Base-by-base conservation (phyloP, 2,797 vertebrate species). In the Cuculus canorus region DNA sequence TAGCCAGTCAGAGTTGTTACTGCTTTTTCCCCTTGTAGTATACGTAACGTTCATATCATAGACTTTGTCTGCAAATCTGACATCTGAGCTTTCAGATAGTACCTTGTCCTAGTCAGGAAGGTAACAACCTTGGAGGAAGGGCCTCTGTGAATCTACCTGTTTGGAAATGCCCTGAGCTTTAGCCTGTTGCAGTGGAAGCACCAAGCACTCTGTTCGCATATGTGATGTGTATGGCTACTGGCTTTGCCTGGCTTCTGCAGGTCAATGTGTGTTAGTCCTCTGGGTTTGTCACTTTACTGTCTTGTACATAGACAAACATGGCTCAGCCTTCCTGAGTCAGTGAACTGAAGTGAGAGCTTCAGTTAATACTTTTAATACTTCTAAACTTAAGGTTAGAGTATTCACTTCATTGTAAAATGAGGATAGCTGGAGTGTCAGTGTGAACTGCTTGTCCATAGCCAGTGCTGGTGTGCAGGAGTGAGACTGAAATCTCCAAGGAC, bases 301-400 rank as follows among this genome's bases (percentile, higher is more conserved):
- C 33, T 22, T 9, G 50, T 21, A 54, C 0, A 1, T 82, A 54
- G 75, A 7, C 1, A 6, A 60, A 15, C 13, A 11, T 2, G 25
- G 69, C 66, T 77, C 32, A 48, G 72, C 28, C 59, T 64, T 65
- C 65, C 47, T 1, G 6, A 48, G 39, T 35, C 52, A 14, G 78
- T 21, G 30, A 59, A 8, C 23, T 83, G 61, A 82, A 47, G 33
- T 3, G 1, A 5, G 52, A 70, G 70, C 65, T 95, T n/a, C n/a
- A n/a, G n/a, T n/a, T n/a, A n/a, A n/a, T n/a, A n/a, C n/a, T n/a
- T n/a, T n/a, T n/a, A n/a, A n/a, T n/a, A n/a, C n/a, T n/a, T n/a
- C n/a, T n/a, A n/a, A n/a, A n/a, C n/a, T n/a, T n/a, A n/a, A n/a
- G n/a, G n/a, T n/a, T n/a, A n/a, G n/a, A n/a, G n/a, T 8, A 59